These are phyloP conservation scores for Rhingia campestris DNA, from an alignment of 2,888 invertebrate genomes.

Conservation along the genomic window DNA sequence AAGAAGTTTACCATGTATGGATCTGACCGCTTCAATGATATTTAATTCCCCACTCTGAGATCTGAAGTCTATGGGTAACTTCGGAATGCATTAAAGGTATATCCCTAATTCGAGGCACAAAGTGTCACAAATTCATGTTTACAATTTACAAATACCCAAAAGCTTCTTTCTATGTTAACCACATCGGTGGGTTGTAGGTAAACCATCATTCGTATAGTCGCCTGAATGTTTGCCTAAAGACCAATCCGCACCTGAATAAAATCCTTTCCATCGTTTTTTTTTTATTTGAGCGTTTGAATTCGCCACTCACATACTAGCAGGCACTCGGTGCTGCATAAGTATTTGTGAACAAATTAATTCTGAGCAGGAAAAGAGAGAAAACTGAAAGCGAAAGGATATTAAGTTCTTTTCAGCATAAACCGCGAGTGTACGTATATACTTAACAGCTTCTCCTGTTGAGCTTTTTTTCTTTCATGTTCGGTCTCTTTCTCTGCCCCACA, in stretches of 20 bases:
- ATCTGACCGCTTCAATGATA: no score
- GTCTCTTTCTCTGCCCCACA: slow-evolving; percentile 26
- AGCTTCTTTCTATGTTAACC: no score
- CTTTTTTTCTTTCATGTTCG: slow-evolving; percentile 30
- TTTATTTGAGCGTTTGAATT: neutral
- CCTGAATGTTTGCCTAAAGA: neutral
- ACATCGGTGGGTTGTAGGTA: no score
- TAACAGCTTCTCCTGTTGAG: slow-evolving; percentile 51
- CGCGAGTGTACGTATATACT: slow-evolving; percentile 39
- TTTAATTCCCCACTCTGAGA: no score
- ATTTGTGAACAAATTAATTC: slow-evolving; percentile 22
- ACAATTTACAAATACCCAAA: no score
- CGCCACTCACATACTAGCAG: slow-evolving; percentile 4
- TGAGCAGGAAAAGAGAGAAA: slow-evolving; percentile 41
- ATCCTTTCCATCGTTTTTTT: neutral
- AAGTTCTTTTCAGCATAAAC: slow-evolving; percentile 38
- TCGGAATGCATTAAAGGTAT: no score
- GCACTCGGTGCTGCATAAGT: neutral
- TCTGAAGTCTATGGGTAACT: no score
- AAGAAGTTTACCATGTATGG: no score
- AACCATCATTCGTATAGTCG: no score
- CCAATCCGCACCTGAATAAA: neutral
- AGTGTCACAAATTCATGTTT: no score
- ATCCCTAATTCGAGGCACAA: no score
- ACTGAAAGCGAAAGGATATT: slow-evolving; percentile 69